Conservation (phyloP, 2,888 invertebrate species). For the Clitarchus hookeri region DNA sequence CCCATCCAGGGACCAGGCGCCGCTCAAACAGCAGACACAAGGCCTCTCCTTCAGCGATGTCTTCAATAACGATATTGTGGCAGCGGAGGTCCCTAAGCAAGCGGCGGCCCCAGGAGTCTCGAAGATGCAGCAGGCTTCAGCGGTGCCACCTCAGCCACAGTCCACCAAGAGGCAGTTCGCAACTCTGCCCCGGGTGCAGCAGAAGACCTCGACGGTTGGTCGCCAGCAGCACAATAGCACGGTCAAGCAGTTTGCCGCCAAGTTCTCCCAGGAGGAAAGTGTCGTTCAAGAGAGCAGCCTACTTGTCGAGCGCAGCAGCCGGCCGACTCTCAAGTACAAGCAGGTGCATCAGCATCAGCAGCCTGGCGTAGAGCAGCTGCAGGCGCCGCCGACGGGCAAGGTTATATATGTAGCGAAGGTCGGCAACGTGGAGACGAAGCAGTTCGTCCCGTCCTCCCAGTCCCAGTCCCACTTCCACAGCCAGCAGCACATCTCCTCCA, state of each 20-base stretch:
- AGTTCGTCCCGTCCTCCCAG: slow-evolving; percentile 30
- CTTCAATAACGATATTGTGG: neutral
- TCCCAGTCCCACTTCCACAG: neutral
- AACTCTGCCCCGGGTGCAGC: no score
- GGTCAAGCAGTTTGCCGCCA: neutral
- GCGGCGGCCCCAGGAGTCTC: neutral
- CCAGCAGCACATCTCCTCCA: neutral
- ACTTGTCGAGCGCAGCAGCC: slow-evolving; percentile 62
- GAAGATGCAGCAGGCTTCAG: neutral
- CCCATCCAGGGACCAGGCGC: slow-evolving; percentile 5
- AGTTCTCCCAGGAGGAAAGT: neutral
- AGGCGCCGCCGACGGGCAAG: neutral
- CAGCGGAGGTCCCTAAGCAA: neutral
- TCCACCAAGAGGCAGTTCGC: neutral
- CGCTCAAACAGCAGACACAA: neutral
- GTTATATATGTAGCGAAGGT: slow-evolving; percentile 27
- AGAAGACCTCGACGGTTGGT: neutral
- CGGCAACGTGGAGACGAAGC: slow-evolving; percentile 34
- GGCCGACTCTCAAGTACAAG: slow-evolving; percentile 61
- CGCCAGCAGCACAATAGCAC: neutral
- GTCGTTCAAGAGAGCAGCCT: neutral
- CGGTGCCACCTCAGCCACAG: neutral
- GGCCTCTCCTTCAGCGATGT: neutral
- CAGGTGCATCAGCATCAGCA: slow-evolving; percentile 54
- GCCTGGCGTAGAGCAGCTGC: neutral